Evolutionary conservation across 2,797 vertebrate species (phyloP).

Genomic region (Sebastes trivittatus): DNA sequence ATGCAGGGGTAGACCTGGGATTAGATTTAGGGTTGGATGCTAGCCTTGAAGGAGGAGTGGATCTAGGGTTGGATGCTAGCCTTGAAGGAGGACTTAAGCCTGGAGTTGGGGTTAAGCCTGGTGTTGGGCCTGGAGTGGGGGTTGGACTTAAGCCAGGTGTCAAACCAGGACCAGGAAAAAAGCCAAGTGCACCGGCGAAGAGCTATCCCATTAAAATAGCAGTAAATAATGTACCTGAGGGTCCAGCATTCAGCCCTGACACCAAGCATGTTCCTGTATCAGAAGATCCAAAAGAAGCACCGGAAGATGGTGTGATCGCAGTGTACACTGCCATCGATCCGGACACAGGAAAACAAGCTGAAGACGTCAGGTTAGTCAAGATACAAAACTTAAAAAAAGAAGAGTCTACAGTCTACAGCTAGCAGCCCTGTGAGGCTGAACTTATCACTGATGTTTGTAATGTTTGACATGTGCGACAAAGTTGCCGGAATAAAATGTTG

Average conservation of each 20-base stretch:
- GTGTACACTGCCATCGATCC: constrained; percentile 86
- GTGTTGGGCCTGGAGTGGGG: not conserved
- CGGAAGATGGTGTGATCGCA: constrained; percentile 76
- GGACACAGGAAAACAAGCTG: constrained; percentile 84
- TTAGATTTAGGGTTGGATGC: not conserved
- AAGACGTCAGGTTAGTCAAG: constrained; percentile 83
- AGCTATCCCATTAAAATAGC: constrained; percentile 86
- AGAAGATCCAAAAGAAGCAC: constrained; percentile 75
- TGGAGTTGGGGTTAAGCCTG: constrained; percentile 27
- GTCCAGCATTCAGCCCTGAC: constrained; percentile 81
- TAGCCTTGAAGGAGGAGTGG: not conserved
- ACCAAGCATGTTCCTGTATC: constrained; percentile 79
- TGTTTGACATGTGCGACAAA: not conserved
- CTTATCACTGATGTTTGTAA: not conserved
- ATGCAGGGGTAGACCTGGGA: not conserved
- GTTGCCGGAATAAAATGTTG: not conserved
- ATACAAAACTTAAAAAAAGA: not conserved
- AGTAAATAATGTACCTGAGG: constrained; percentile 88
- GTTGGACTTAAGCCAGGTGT: constrained; percentile 2
- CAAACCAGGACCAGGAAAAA: constrained; percentile 3
- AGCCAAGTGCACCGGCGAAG: constrained; percentile 38
- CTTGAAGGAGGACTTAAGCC: not conserved
- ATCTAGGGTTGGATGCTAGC: not conserved
- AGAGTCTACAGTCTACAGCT: not conserved
- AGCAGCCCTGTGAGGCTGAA: not conserved